Evolutionary conservation across 2,888 invertebrate genomes (phyloP), one percentile per base, ranked within the genome.

Genomic region (Drosophila kambysellisi): DNA sequence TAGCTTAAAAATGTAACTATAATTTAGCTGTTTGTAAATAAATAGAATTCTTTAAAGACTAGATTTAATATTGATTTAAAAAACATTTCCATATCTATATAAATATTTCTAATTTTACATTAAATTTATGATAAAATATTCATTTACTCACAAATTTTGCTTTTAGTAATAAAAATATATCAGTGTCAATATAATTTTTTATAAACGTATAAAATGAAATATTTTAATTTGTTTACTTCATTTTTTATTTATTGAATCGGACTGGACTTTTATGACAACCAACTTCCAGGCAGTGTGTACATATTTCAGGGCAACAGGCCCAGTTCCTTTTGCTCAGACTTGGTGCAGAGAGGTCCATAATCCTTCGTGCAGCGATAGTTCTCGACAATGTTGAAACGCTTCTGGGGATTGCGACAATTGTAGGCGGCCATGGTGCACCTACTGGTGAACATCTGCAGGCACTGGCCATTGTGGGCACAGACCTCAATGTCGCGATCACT

Each of bases 401-500:
- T 90, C 35, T 85, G 82, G 3, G 91, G 86, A 77, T 88, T 84
- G 35, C 83, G 81, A 33, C 92, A 92, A 57, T 92, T 92, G 74
- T 91, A 91, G 52, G 89, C 82, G 20, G 83, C 70, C 82, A 91
- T 74, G 35, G 80, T 81, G 53, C 91, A 91, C 30, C 62, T 65
- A 15, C 86, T 89, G 11, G 81, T 82, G 68, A 91, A 92, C 12
- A 76, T 56, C 35, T 91, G 83, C 35, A 82, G 65, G 61, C 91
- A 91, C 50, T 86, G 91, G 15, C 91, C 91, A 54, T 92, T 92
- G 54, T 69, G 73, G 48, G 80, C 91, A 37, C 91, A 92, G 1
- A 86, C 74, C 4, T 75, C 59, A 0, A 76, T 15, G 48, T 91
- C 91, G 6, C 53, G 61, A 11, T 73, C 59, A 3, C 81, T 72